A percentile compares a stretch with the other conserved stretches of the same genome.
Conservation (phyloP, 2,113 vertebrate species). For the Hemibagrus wyckioides region DNA sequence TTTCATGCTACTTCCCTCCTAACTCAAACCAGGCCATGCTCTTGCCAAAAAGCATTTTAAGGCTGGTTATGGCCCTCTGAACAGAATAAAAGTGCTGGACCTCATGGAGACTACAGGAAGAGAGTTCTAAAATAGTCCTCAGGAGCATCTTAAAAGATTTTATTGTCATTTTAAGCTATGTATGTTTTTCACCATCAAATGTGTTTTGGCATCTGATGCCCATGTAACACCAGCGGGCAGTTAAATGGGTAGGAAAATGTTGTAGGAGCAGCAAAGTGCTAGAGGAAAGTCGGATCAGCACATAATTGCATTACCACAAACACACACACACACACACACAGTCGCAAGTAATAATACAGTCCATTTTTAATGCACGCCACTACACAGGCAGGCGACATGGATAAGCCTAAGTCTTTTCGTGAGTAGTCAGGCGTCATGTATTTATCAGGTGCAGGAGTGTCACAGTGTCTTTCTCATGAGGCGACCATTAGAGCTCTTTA, state of each 20-base stretch:
- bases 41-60: slow-evolving; percentile 48
- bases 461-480: slow-evolving; percentile 53
- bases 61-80: slow-evolving; percentile 66
- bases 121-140: slow-evolving; percentile 68
- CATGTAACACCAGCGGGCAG: slow-evolving; percentile 61
- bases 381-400: not conserved
- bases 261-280: slow-evolving; percentile 53
- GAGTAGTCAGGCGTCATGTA: slow-evolving; percentile 14
- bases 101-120: slow-evolving; percentile 73
- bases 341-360: not conserved
- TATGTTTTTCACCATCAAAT: slow-evolving; percentile 56
- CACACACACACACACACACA: slow-evolving; percentile 24
- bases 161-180: slow-evolving; percentile 69
- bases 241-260: slow-evolving; percentile 66
- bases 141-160: slow-evolving; percentile 69
- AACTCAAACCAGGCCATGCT: slow-evolving; percentile 69
- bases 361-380: not conserved
- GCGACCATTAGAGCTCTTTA: slow-evolving; percentile 63
- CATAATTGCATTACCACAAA: slow-evolving; percentile 11
- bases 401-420: not conserved
- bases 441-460: slow-evolving; percentile 31
- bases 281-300: slow-evolving; percentile 54
- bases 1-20: slow-evolving; percentile 66
- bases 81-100: slow-evolving; percentile 55
- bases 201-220: slow-evolving; percentile 65